Evolutionary conservation across 2,888 invertebrate genomes (phyloP).

Genomic region (Brassicogethes aeneus): DNA sequence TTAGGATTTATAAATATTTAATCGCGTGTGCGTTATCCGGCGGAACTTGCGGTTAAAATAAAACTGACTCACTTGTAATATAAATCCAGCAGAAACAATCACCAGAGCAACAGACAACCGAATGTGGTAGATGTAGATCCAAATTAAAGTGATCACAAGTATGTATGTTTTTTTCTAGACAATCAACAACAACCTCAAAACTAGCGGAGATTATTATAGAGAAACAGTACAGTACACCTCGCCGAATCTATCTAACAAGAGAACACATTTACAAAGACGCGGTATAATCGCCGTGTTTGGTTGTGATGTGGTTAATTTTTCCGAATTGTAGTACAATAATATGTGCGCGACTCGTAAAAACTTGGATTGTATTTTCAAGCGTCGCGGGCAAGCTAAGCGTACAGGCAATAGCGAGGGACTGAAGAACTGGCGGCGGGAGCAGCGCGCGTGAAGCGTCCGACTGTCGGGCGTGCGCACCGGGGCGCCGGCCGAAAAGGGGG

Average conservation of each 20-base stretch:
- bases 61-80: not conserved
- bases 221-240: not conserved
- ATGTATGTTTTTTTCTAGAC: not conserved
- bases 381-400: conserved; percentile 43
- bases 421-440: conserved; percentile 35
- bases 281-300: not conserved
- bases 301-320: too few species aligned
- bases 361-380: conserved; percentile 39
- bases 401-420: conserved; percentile 44
- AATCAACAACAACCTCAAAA: not conserved
- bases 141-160: not conserved
- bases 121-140: not conserved
- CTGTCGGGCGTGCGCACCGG: conserved; percentile 21
- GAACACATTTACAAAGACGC: not conserved
- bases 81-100: not conserved
- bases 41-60: too few species aligned
- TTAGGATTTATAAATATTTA: too few species aligned
- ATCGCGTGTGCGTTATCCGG: too few species aligned
- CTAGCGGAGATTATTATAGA: not conserved
- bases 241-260: not conserved
- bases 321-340: conserved; percentile 2
- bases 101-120: not conserved
- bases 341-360: conserved; percentile 40
- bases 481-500: conserved; percentile 20
- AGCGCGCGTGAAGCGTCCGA: conserved; percentile 32